A percentile compares a stretch with the other conserved stretches of the same genome.
phyloP scores from a whole-genome alignment of 1,140 invertebrate species.

The Temnothorax longispinosus region DNA sequence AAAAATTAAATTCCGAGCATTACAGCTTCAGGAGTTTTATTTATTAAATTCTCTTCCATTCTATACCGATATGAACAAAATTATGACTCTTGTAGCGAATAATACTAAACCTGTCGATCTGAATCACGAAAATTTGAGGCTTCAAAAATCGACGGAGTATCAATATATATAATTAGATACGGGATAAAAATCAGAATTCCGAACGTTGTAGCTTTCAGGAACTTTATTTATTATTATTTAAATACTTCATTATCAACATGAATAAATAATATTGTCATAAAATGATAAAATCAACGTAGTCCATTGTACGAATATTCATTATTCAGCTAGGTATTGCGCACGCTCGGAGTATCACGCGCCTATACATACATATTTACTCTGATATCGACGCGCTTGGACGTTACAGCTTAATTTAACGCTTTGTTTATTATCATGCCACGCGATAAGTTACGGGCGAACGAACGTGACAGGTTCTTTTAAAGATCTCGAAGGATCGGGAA shows the following conservation, averaged over 20 bases:
- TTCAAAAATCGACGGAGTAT: too few species aligned
- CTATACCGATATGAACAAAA: too few species aligned
- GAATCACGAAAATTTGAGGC: too few species aligned
- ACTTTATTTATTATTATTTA: too few species aligned
- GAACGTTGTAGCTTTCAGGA: too few species aligned
- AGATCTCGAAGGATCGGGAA: not conserved
- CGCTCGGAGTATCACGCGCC: too few species aligned
- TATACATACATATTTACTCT: not conserved
- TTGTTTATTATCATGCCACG: not conserved
- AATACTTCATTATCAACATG: too few species aligned
- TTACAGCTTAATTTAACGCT: not conserved
- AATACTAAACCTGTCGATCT: too few species aligned
- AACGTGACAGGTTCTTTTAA: not conserved
- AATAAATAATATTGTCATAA: not conserved
- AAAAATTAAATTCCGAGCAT: not conserved
- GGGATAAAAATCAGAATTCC: too few species aligned
- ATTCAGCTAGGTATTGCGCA: not conserved
- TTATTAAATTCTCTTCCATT: not conserved
- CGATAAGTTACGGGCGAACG: not conserved
- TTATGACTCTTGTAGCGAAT: too few species aligned
- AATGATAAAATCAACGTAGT: too few species aligned
- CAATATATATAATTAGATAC: too few species aligned
- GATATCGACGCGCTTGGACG: constrained; percentile 13
- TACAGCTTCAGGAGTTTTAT: not conserved
- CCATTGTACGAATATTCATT: not conserved